phyloP scores from a whole-genome alignment of 1,140 invertebrate genomes.

The Sycobia sp. region DNA sequence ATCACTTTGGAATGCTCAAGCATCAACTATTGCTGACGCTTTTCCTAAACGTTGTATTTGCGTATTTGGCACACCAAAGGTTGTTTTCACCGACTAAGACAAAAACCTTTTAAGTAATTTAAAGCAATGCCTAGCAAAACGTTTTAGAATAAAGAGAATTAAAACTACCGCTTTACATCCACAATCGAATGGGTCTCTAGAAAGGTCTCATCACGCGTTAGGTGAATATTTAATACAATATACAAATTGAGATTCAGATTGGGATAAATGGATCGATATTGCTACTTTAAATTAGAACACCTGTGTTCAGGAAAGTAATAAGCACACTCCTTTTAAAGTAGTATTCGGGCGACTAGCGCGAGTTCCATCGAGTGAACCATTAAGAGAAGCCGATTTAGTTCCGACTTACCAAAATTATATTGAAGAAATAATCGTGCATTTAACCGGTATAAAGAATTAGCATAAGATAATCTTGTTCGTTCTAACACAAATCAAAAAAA shows the following conservation, averaged over 20 bases:
- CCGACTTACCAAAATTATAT: background rate
- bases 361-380: background rate
- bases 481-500: background rate
- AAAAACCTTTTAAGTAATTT: slow-evolving; percentile 38
- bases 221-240: slow-evolving; percentile 44
- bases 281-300: slow-evolving; percentile 21
- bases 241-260: slow-evolving; percentile 41
- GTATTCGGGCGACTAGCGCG: background rate
- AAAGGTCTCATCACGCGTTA: slow-evolving; percentile 41
- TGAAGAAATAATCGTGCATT: background rate
- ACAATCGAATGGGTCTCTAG: slow-evolving; percentile 41
- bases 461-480: background rate
- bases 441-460: background rate
- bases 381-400: background rate
- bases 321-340: background rate
- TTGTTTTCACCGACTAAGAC: slow-evolving; percentile 44
- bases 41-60: slow-evolving; percentile 42
- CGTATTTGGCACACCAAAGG: slow-evolving; percentile 41
- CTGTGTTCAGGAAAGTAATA: slow-evolving; percentile 3
- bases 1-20: slow-evolving; percentile 32
- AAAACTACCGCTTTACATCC: slow-evolving; percentile 43
- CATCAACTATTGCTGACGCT: slow-evolving; percentile 36
- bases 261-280: slow-evolving; percentile 40
- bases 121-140: slow-evolving; percentile 38
- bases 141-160: slow-evolving; percentile 40